Base-by-base conservation (phyloP, 2,888 invertebrate species). In the Criorhina ranunculi region DNA sequence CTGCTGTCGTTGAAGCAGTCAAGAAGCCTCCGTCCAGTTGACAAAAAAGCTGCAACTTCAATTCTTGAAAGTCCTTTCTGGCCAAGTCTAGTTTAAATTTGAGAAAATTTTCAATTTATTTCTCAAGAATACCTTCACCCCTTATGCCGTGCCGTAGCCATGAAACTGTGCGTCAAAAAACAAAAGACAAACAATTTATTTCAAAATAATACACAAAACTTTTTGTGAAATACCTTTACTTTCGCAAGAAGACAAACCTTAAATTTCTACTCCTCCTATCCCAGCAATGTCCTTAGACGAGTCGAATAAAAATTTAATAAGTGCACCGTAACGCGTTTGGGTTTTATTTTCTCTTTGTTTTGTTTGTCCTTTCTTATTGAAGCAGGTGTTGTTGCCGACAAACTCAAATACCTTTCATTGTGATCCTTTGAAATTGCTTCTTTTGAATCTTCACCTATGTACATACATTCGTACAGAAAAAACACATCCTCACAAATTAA, bases 271-370 rank as follows among this genome's bases (percentile, higher is more conserved):
- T n/a, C 35, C 0, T 6, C 4, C 8, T 31, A 2, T 67, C 35
- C 46, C 51, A 66, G 46, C 53, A 77, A n/a, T 51, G 53, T 67
- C 62, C 55, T 51, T 49, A 15, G 24, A 29, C 24, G 42, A 53
- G 67, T 69, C 55, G 49, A 76, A 76, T 46, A 78, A 66, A 73
- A 67, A 67, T 73, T 78, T 83, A 73, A 73, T 83, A 67, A 67
- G 40, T 40, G 15, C 37, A 37, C 29, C 53, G 70, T 51, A 31
- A 70, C 46, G 35, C 46, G 6, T 44, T 57, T 29, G 29, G 11
- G 19, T 35, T 51, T 59, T 57, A 4, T 24, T 24, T 24, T 24
- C n/a, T 24, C 24, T 24, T 24, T 24, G 15, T 46, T 12, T 81
- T 42, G 15, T 53, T 55, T 33, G 33, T 57, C 44, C 57, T 53